phyloP scores from a whole-genome alignment of 1,140 invertebrate genomes.

The Lasioglossum albipes region DNA sequence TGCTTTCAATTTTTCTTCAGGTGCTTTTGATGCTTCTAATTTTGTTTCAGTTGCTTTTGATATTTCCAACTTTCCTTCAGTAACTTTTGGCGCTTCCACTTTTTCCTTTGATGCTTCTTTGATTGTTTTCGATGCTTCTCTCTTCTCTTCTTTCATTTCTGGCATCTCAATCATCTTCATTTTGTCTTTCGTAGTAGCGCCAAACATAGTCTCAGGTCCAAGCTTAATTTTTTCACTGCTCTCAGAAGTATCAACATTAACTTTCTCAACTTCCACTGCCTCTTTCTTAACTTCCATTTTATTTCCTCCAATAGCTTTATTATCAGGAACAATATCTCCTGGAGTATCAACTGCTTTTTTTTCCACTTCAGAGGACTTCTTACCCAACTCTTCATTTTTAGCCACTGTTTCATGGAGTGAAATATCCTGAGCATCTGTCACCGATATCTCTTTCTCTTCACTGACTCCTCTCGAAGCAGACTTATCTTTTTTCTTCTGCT shows the following conservation, averaged over 20 bases:
- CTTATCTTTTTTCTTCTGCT: constrained; percentile 44
- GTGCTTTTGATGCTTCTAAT: not conserved
- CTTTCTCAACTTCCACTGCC: not conserved
- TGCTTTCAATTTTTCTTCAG: constrained; percentile 3
- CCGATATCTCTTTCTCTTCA: constrained; percentile 11
- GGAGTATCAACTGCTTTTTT: not conserved
- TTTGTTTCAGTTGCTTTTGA: too few species aligned
- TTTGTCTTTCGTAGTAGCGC: not conserved
- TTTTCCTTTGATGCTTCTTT: too few species aligned
- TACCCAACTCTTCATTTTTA: not conserved
- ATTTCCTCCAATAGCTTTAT: not conserved
- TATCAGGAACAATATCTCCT: not conserved
- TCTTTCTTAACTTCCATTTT: not conserved
- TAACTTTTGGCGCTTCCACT: too few species aligned
- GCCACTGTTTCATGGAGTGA: not conserved
- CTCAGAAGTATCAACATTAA: not conserved
- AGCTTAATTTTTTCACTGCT: constrained; percentile 17
- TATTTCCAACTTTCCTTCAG: too few species aligned
- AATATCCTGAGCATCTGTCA: not conserved
- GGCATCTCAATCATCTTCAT: too few species aligned
- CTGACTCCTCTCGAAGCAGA: not conserved
- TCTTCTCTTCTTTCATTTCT: too few species aligned
- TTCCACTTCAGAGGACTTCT: not conserved
- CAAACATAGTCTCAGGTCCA: constrained; percentile 11
- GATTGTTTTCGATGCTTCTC: too few species aligned